These are phyloP conservation scores for Patiria pectinifera DNA, from an alignment of 53 echinoderm and acorn worm genomes.

Conservation along the genomic window DNA sequence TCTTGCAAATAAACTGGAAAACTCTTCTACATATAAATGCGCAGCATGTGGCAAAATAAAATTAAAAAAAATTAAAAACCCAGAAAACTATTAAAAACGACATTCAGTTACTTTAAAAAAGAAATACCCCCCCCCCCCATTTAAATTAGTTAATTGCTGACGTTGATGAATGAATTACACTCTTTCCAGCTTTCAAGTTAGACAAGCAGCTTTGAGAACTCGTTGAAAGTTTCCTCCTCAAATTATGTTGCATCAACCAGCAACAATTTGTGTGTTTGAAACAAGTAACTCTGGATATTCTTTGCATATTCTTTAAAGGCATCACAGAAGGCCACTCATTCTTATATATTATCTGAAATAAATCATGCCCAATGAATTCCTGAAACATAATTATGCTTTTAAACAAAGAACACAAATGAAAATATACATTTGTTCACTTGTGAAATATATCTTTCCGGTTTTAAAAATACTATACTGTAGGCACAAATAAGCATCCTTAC, in stretches of 20 bases:
- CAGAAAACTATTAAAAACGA: not conserved
- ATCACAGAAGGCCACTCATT: not conserved
- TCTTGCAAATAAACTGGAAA: not conserved
- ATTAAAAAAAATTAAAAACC: not conserved
- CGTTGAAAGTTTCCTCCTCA: not conserved
- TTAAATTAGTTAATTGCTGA: not conserved
- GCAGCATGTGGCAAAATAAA: slow-evolving; percentile 15
- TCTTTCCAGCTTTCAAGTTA: not conserved
- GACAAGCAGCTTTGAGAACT: not conserved
- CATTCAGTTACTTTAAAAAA: not conserved
- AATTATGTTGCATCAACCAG: not conserved
- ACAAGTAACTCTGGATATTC: not conserved
- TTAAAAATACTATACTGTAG: not conserved
- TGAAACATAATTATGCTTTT: not conserved
- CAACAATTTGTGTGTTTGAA: not conserved
- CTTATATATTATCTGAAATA: slow-evolving; percentile 13
- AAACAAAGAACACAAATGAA: not conserved
- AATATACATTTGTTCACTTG: slow-evolving; percentile 14
- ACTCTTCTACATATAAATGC: not conserved
- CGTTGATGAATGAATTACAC: not conserved
- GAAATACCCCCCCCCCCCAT: not conserved
- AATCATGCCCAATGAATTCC: not conserved
- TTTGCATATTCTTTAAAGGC: slow-evolving; percentile 19
- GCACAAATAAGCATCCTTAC: not conserved
- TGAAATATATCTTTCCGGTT: not conserved